Evolutionary conservation across 1,140 invertebrate genomes (phyloP).

Genomic region (Helicoverpa zea): DNA sequence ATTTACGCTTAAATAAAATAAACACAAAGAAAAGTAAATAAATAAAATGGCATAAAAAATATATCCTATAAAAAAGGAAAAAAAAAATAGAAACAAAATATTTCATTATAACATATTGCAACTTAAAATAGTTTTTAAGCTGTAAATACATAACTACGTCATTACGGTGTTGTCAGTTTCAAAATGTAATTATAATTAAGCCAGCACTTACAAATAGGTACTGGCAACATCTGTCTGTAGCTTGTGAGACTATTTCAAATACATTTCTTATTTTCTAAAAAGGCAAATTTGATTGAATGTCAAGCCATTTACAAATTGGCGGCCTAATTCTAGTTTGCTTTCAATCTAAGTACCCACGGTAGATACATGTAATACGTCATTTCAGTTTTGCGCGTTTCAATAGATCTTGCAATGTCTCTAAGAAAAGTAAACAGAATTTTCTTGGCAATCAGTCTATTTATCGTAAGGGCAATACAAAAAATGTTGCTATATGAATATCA

Average conservation of each 20-base stretch:
- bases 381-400: too few relatives aligned
- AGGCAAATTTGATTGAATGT: slow-evolving; percentile 30
- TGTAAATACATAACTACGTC: not conserved
- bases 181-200: not conserved
- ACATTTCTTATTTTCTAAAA: slow-evolving; percentile 8
- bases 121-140: not conserved
- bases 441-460: too few relatives aligned
- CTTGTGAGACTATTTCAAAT: not conserved
- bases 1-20: too few relatives aligned
- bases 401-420: too few relatives aligned
- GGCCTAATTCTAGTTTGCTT: slow-evolving; percentile 14
- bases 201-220: not conserved
- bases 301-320: slow-evolving; percentile 10
- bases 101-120: too few relatives aligned
- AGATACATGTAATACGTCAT: not conserved
- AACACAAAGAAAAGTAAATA: too few relatives aligned
- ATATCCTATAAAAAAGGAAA: too few relatives aligned
- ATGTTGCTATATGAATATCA: too few relatives aligned
- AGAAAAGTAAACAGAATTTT: too few relatives aligned
- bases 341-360: not conserved
- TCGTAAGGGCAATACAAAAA: too few relatives aligned
- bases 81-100: too few relatives aligned
- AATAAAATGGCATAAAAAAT: too few relatives aligned
- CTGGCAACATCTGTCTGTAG: not conserved
- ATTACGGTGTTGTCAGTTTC: not conserved